Percentiles rank a stretch among this genome's conserved stretches.
These are phyloP conservation scores for Drosophila obscura DNA, from an alignment of 1,140 invertebrate genomes.

Conservation along the genomic window DNA sequence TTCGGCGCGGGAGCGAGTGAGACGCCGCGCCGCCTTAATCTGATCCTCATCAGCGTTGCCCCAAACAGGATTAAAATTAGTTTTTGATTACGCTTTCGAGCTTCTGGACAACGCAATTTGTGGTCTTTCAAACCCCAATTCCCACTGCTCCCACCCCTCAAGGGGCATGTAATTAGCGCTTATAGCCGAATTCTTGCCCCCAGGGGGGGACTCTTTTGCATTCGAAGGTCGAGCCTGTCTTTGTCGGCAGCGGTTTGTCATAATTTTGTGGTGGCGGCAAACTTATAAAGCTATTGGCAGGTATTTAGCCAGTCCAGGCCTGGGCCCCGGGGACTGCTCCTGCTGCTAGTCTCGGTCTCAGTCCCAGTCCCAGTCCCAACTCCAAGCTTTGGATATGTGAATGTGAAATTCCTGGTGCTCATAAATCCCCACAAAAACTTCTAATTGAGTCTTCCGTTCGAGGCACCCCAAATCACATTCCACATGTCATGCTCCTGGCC, in stretches of 20 bases:
- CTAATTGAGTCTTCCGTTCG: conserved; percentile 79
- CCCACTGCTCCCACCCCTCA: conserved; percentile 5
- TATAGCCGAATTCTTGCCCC: conserved; percentile 65
- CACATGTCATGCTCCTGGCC: conserved; percentile 68
- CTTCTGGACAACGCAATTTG: conserved; percentile 84
- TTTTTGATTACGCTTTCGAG: conserved; percentile 84
- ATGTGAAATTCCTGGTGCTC: conserved; percentile 74
- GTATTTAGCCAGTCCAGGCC: conserved; percentile 56
- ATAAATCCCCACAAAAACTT: conserved; percentile 70
- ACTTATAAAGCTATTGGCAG: conserved; percentile 76
- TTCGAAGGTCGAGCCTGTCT: conserved; percentile 67
- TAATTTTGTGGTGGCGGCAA: conserved; percentile 66
- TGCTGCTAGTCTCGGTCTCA: no score
- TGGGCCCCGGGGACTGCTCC: not conserved
- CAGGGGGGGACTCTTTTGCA: conserved; percentile 62
- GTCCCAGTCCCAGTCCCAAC: no score
- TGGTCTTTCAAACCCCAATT: conserved; percentile 30
- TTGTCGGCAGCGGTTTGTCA: conserved; percentile 56
- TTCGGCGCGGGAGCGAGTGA: conserved; percentile 40
- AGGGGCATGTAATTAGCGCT: conserved; percentile 79
- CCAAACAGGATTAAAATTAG: conserved; percentile 84
- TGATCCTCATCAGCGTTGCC: conserved; percentile 71
- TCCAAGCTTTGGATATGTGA: conserved; percentile 11
- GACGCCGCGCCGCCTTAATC: conserved; percentile 54
- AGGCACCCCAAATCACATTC: conserved; percentile 57